Evolutionary conservation across 92 coral and sea anemone species (phyloP).

Genomic region (Parazoanthus atlanticus): DNA sequence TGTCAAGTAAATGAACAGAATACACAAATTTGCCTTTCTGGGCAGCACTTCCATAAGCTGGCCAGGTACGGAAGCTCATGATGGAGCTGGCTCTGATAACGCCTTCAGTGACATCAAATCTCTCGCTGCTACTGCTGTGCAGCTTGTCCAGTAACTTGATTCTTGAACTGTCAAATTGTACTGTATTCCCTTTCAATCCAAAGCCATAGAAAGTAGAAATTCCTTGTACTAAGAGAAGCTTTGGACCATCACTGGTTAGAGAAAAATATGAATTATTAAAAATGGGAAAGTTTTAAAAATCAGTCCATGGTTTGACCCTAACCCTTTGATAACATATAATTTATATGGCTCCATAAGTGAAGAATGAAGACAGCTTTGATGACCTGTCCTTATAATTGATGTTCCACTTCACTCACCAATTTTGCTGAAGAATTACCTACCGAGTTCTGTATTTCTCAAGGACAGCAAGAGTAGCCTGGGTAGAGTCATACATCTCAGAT

Average conservation of each 20-base stretch:
- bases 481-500: slow-evolving; percentile 28
- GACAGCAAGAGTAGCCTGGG: slow-evolving; percentile 16
- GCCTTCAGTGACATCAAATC: slow-evolving; percentile 26
- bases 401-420: background rate
- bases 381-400: background rate
- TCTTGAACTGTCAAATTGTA: slow-evolving; percentile 27
- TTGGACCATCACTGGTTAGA: slow-evolving; percentile 4
- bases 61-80: slow-evolving; percentile 3
- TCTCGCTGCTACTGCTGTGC: slow-evolving; percentile 12
- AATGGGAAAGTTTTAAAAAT: background rate
- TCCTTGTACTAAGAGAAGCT: slow-evolving; percentile 14
- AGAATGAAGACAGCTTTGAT: background rate
- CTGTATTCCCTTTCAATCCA: background rate
- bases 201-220: slow-evolving; percentile 13
- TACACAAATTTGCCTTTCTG: slow-evolving; percentile 3
- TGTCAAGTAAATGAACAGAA: background rate
- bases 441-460: slow-evolving; percentile 20
- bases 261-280: background rate
- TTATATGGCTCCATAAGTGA: slow-evolving; percentile 4
- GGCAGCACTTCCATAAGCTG: background rate
- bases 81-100: slow-evolving; percentile 29
- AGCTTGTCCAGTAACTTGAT: background rate
- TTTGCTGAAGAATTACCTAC: slow-evolving; percentile 5
- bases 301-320: slow-evolving; percentile 8
- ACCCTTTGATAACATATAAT: background rate